phyloP scores from a whole-genome alignment of 1,140 invertebrate species.

The Ips nitidus region DNA sequence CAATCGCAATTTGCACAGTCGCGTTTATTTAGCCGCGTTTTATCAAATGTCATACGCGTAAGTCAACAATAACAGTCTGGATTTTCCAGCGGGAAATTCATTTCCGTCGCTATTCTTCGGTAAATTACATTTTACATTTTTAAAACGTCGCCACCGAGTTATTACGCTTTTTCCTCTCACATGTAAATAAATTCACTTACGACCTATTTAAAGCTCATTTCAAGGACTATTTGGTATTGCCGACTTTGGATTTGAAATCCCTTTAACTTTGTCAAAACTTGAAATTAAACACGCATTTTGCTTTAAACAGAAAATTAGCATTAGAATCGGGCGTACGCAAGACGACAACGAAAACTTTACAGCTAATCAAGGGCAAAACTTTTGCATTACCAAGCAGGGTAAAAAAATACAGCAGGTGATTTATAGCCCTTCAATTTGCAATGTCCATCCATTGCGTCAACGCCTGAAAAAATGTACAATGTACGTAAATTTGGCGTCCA shows the following conservation, averaged over 20 bases:
- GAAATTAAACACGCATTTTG: constrained; percentile 10
- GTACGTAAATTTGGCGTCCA: constrained; percentile 9
- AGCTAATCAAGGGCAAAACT: neutral
- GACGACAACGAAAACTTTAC: neutral
- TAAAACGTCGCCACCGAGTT: neutral
- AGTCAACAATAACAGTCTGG: constrained; percentile 22
- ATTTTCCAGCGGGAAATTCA: constrained; percentile 23
- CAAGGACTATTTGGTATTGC: too few species aligned
- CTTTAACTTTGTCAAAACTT: constrained; percentile 3
- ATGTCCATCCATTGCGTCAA: constrained; percentile 10
- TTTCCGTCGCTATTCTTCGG: constrained; percentile 15
- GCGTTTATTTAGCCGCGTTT: constrained; percentile 22
- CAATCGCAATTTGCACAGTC: constrained; percentile 14
- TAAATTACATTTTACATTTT: constrained; percentile 12
- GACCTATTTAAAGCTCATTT: too few species aligned
- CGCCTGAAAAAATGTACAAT: constrained; percentile 13
- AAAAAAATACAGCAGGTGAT: constrained; percentile 7
- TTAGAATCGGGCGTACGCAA: neutral
- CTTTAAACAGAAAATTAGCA: constrained; percentile 2
- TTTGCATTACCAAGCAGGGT: constrained; percentile 4
- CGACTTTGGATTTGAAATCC: neutral
- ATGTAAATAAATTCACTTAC: too few species aligned
- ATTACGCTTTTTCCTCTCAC: neutral
- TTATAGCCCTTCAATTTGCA: constrained; percentile 17
- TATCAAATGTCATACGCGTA: constrained; percentile 22